These are phyloP conservation scores for Sarcophilus harrisii DNA, from an alignment of 2,797 vertebrate species.

Conservation along the genomic window DNA sequence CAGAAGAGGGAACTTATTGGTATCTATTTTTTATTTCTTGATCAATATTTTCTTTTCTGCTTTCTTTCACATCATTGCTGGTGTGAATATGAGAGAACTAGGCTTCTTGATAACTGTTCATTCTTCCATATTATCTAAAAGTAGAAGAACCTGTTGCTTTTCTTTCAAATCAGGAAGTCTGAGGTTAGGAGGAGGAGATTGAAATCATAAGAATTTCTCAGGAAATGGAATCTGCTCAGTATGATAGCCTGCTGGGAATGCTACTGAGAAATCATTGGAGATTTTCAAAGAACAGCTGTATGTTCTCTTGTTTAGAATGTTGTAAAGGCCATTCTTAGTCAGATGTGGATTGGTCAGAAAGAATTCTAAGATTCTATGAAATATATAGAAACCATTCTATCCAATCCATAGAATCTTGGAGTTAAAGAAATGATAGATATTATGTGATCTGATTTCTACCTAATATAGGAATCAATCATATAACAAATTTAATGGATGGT, in stretches of 20 bases:
- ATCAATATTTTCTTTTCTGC: not conserved
- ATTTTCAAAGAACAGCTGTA: not conserved
- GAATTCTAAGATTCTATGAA: not conserved
- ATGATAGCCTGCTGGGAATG: not conserved
- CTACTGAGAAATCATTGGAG: not conserved
- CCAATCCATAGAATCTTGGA: not conserved
- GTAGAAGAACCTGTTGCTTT: not conserved
- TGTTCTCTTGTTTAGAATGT: not conserved
- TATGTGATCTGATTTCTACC: not conserved
- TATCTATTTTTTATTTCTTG: not conserved
- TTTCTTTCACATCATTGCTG: not conserved
- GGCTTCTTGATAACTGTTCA: not conserved
- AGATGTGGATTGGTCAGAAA: not conserved
- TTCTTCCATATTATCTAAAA: not conserved
- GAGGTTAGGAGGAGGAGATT: not conserved
- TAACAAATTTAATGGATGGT: not conserved
- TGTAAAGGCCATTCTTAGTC: not conserved
- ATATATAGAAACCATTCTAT: not conserved
- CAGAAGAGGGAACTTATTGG: not conserved
- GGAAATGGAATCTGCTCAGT: not conserved
- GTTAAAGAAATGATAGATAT: not conserved
- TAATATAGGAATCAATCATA: not conserved
- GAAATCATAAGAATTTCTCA: not conserved
- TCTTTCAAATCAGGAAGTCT: not conserved
- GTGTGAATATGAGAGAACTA: not conserved